Base-by-base conservation (phyloP, 2,797 vertebrate genomes). In the Limnodromus scolopaceus region DNA sequence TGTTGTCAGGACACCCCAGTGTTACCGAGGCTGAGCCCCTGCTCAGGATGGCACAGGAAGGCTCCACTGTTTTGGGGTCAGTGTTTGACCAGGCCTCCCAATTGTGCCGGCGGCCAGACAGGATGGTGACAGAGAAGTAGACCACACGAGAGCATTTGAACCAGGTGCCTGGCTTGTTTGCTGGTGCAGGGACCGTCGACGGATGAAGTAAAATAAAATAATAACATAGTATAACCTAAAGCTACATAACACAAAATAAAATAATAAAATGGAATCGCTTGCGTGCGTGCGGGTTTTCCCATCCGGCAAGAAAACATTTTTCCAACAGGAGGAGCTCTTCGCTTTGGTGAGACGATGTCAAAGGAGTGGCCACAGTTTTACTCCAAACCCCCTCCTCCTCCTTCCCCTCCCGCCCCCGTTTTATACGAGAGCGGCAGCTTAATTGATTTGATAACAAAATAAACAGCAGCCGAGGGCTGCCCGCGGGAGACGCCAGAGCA, bases 361-460 rank as follows among this genome's bases (percentile, higher is more conserved):
- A 55, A 93, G 92, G 81, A 3, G 84, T 24, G 78, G 75, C 84
- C 81, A 54, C 36, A 6, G 23, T 49, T 79, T 57, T 80, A 69
- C 68, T 87, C 45, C 55, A 87, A 89, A 43, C 69, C 84, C 78
- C 80, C 79, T 32, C 70, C 92, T 75, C 65, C 91, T 41, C 75
- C 66, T 81, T 55, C 48, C 41, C 36, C 72, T 71, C 34, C 61
- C 63, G 43, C 81, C 57, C 65, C 65, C 72, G 65, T 71, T 97
- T 93, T 71, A 84, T 88, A 86, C n/a, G 72, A 93, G 77, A 89
- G 86, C 65, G 84, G 91, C 95, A 90, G 92, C 95, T 94, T 97
- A 96, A 96, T 97, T 92, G 94, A 95, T 97, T 95, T 94, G 92
- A 92, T 96, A 96, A 95, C 92, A 95, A 95, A 96, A 95, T 88